A percentile compares a stretch with the other conserved stretches of the same genome.
Evolutionary conservation across 2,113 vertebrate species (phyloP).

Genomic region (Pica pica): DNA sequence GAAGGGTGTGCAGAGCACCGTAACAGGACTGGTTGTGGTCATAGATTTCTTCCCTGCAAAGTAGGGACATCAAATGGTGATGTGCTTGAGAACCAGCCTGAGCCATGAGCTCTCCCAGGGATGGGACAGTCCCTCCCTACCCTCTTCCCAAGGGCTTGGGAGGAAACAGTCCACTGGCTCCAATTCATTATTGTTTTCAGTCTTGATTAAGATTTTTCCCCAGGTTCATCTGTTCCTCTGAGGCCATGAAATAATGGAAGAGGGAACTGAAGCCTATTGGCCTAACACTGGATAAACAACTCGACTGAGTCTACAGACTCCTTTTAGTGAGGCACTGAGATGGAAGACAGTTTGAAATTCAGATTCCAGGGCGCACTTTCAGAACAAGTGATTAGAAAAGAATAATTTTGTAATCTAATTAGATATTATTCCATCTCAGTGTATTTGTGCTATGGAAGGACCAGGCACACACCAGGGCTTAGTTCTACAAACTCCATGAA

Average conservation of each 20-base stretch:
- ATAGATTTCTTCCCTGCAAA: neutral
- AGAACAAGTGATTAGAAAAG: neutral
- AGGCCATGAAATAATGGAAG: neutral
- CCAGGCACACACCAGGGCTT: neutral
- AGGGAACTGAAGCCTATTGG: neutral
- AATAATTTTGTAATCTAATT: neutral
- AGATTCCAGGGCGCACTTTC: neutral
- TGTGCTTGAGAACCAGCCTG: neutral
- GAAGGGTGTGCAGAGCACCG: neutral
- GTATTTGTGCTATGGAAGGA: neutral
- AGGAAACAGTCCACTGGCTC: neutral
- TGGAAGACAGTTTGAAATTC: neutral
- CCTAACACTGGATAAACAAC: neutral
- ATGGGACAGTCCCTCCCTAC: neutral
- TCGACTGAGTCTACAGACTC: fast-evolving
- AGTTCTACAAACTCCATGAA: neutral
- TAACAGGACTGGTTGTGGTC: neutral
- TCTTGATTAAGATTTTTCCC: neutral
- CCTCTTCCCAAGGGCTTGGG: neutral
- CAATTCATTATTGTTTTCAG: neutral
- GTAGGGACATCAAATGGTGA: neutral
- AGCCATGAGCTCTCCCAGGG: neutral
- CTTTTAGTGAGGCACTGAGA: neutral
- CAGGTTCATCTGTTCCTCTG: neutral
- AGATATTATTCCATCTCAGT: neutral